A percentile compares a stretch with the other conserved stretches of the same genome.
Conservation (phyloP, 2,888 invertebrate species). For the Ditula angustiorana region DNA sequence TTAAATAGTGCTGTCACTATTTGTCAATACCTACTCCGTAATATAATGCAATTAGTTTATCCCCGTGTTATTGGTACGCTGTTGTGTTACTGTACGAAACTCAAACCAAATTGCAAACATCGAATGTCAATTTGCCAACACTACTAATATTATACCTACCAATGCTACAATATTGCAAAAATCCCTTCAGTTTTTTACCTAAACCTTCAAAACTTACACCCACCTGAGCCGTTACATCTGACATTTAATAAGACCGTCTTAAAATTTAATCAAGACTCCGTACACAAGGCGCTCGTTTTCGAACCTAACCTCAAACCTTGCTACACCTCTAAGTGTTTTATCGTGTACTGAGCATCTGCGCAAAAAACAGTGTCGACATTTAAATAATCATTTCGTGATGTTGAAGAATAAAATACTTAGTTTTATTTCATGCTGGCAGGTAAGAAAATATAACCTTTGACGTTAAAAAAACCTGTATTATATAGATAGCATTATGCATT, state of each 20-base stretch:
- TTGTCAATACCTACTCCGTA: too few species aligned
- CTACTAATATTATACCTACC: too few species aligned
- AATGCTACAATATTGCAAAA: not conserved
- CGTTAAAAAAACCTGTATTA: not conserved
- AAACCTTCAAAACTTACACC: slow-evolving; percentile 22
- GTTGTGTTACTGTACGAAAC: too few species aligned
- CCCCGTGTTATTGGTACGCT: too few species aligned
- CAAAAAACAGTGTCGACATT: slow-evolving; percentile 3
- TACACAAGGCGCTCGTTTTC: slow-evolving; percentile 14
- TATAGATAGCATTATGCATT: too few species aligned
- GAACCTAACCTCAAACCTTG: slow-evolving; percentile 24
- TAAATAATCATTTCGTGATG: slow-evolving; percentile 5
- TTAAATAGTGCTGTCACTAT: too few species aligned
- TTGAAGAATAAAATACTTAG: not conserved
- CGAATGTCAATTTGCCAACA: too few species aligned
- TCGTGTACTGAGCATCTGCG: slow-evolving; percentile 13
- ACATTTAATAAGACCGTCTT: slow-evolving; percentile 12
- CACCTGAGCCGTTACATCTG: slow-evolving; percentile 1
- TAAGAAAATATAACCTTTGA: not conserved
- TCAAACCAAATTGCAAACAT: too few species aligned
- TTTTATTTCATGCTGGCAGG: not conserved
- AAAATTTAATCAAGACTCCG: slow-evolving; percentile 21
- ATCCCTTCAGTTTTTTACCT: slow-evolving; percentile 26
- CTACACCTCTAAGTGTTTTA: slow-evolving; percentile 32
- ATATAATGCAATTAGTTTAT: too few species aligned